Base-by-base conservation (phyloP, 2,797 vertebrate species). In the Tokudaia tokunoshimensis region DNA sequence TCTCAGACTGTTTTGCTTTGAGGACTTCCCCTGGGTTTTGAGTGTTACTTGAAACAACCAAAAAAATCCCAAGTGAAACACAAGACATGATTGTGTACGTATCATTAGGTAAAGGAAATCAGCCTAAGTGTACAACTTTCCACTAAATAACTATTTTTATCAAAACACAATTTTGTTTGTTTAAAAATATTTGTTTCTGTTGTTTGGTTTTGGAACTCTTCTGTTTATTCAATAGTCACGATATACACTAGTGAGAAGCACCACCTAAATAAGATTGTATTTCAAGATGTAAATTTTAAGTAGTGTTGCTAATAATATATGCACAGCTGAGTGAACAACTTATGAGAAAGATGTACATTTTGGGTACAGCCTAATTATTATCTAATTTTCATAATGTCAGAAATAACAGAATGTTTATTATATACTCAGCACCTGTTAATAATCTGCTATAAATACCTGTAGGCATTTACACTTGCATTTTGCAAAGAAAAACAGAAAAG, bases 301-400 rank as follows among this genome's bases (percentile, higher is more conserved):
- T 79, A 34, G 55, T 55, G 61, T 67, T 86, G 55, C 10, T 91
- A 94, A 95, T 94, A 61, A 95, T 70, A 24, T 89, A 72, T 59
- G 34, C 59, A 78, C 88, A 72, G 17, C 34, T 91, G 37, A 94
- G 41, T 85, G 59, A 96, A 14, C 12, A 94, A 91, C n/a, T 80
- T 72, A 89, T 26, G 4, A 74, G 92, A 74, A 95, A 88, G 89
- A 78, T 76, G 52, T 67, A 91, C 37, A 74, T 75, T 89, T 63
- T 63, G 13, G 22, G 75, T 72, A 67, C 2, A 81, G 44, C 74
- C 34, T 94, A 95, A 92, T 47, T 91, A 85, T 87, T 72, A 89
- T 37, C 91, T 92, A 78, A 50, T 70, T 97, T 94, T 94, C 76
- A 95, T 83, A 70, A 81, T 85, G 72, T 55, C 65, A 97, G 41